Conservation (phyloP, 2,797 vertebrate species). For the Cuculus canorus region DNA sequence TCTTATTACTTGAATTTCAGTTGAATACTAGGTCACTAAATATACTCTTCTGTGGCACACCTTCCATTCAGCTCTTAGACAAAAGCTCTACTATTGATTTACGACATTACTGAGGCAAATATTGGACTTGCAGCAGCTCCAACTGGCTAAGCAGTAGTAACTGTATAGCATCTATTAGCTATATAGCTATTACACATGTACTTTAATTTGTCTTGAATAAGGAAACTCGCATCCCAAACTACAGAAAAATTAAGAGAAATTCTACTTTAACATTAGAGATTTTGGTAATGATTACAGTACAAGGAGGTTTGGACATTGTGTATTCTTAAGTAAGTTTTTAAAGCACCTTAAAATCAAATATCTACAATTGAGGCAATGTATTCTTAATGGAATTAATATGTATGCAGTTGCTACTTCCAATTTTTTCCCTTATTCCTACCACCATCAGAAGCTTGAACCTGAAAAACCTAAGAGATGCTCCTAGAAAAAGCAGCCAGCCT, state of each 20-base stretch:
- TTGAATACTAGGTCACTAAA: background rate
- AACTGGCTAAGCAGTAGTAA: background rate
- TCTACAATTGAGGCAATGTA: background rate
- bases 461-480: background rate
- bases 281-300: background rate
- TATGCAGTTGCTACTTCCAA: background rate
- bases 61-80: background rate
- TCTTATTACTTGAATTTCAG: background rate
- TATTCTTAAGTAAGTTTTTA: background rate
- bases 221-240: background rate
- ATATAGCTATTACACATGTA: background rate
- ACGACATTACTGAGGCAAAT: background rate
- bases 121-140: background rate
- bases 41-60: background rate
- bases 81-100: background rate
- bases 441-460: background rate
- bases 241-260: background rate
- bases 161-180: background rate
- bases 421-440: background rate
- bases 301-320: background rate
- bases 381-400: background rate
- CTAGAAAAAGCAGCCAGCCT: background rate
- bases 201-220: background rate
- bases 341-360: background rate
- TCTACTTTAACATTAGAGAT: background rate